Percentiles rank a stretch among this genome's conserved stretches.
Evolutionary conservation across 2,113 vertebrate species (phyloP).

Genomic region (Trematocara unimaculatum): DNA sequence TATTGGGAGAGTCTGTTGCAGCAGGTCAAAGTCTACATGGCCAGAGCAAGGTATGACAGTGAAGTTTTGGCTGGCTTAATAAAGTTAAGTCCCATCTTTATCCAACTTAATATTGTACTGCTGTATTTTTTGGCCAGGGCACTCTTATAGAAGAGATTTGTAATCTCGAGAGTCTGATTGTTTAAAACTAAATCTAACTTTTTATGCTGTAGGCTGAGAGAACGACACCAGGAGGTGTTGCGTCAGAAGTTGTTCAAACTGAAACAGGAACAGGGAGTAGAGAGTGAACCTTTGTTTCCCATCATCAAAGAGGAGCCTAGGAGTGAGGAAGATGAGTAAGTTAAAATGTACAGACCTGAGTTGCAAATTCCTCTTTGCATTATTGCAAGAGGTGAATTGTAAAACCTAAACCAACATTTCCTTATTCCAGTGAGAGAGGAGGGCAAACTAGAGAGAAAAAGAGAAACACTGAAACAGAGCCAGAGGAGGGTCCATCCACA

Average conservation of each 20-base stretch:
- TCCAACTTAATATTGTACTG: background rate
- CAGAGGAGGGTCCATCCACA: slow-evolving; percentile 27
- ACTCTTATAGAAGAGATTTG: background rate
- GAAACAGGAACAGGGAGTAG: slow-evolving; percentile 96
- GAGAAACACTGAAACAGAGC: background rate
- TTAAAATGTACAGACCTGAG: background rate
- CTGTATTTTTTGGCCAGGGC: background rate
- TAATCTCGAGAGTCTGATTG: background rate
- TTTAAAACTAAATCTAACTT: background rate
- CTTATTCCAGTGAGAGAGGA: background rate
- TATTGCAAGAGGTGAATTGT: background rate
- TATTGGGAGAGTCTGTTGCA: slow-evolving; percentile 98
- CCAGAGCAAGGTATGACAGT: slow-evolving; percentile 82
- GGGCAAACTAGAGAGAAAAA: background rate
- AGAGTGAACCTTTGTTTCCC: slow-evolving; percentile 90
- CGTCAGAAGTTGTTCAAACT: slow-evolving; percentile 95
- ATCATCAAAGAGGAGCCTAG: slow-evolving; percentile 82
- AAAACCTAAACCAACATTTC: background rate
- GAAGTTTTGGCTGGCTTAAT: background rate
- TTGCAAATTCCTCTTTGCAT: background rate
- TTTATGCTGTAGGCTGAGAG: slow-evolving; percentile 76
- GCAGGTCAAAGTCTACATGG: slow-evolving; percentile 94
- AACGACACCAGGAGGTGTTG: slow-evolving; percentile 94
- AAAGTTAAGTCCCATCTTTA: background rate
- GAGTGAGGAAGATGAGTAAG: slow-evolving; percentile 71